Conservation (phyloP, 2,797 vertebrate genomes). For the Sebastes ruberrimus region DNA sequence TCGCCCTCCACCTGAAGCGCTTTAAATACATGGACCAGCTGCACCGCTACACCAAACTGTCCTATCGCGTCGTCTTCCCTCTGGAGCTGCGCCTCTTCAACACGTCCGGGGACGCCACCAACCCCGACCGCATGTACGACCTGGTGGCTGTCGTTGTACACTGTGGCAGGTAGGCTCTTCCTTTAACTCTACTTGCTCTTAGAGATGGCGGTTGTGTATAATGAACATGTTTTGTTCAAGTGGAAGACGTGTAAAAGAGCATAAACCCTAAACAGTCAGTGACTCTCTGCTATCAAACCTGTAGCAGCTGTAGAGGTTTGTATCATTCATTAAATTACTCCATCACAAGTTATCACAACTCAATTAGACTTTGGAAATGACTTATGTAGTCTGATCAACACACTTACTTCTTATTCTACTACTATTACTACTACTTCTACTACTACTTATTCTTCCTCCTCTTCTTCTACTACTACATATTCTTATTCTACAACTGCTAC, state of each 20-base stretch:
- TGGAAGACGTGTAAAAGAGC: not conserved
- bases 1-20: constrained; percentile 92
- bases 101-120: constrained; percentile 94
- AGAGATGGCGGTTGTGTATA: not conserved
- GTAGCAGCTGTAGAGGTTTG: too few relatives aligned
- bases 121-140: constrained; percentile 94
- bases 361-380: too few relatives aligned
- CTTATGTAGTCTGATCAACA: too few relatives aligned
- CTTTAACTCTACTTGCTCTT: not conserved
- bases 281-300: too few relatives aligned
- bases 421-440: too few relatives aligned
- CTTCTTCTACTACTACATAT: too few relatives aligned
- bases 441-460: too few relatives aligned
- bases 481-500: too few relatives aligned
- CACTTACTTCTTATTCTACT: too few relatives aligned
- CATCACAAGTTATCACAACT: too few relatives aligned
- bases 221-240: not conserved
- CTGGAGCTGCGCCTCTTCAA: constrained; percentile 94
- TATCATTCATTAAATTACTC: too few relatives aligned
- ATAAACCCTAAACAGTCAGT: too few relatives aligned
- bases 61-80: constrained; percentile 94
- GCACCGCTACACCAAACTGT: constrained; percentile 94
- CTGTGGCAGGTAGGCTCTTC: constrained; percentile 86
- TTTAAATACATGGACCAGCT: constrained; percentile 97
- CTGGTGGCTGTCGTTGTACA: constrained; percentile 94